Evolutionary conservation across 2,888 invertebrate genomes (phyloP), one percentile per base, ranked within the genome.

Genomic region (Cerastoderma edule): DNA sequence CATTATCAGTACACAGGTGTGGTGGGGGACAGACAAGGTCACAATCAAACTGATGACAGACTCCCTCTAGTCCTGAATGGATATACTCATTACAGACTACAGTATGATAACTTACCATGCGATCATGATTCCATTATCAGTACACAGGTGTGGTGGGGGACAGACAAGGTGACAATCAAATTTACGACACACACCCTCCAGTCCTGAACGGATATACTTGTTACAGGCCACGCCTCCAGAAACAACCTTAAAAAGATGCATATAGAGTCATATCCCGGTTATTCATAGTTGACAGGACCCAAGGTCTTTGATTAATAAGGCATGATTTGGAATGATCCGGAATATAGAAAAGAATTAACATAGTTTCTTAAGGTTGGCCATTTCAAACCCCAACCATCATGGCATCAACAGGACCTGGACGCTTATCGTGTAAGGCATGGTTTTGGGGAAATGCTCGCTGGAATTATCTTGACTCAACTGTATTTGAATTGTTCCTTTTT

Each of bases 61-160:
- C 5, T 50, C 6, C 8, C 8, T 50, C 50, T 50, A n/a, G 10
- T 39, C 10, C 39, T n/a, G 5, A 50, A 39, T 27, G 0, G 0
- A 22, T 27, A 32, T 6, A 2, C 8, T 0, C 27, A 19, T 0
- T 60, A 6, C 1, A 46, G 30, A 13, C 19, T n/a, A 24, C 6
- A 35, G 22, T 13, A 16, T 50, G 16, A 22, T 24, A 10, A 79
- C 92, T 72, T 80, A 93, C 94, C 99, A 99, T 24, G 99, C 99
- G 87, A 99, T 97, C 99, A 99, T 99, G 39, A 98, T 95, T 8
- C 99, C 99, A 94, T 99, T 99, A 92, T 99, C 99, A 0, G 98
- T 98, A 92, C 99, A 99, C 13, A 98, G 94, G 89, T 95, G 94
- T 28, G 96, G 95, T 2, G 97, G 96, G 19, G 99, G 98, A 72